Base-by-base conservation (phyloP, 2,797 vertebrate species). In the Pseudochirops corinnae region DNA sequence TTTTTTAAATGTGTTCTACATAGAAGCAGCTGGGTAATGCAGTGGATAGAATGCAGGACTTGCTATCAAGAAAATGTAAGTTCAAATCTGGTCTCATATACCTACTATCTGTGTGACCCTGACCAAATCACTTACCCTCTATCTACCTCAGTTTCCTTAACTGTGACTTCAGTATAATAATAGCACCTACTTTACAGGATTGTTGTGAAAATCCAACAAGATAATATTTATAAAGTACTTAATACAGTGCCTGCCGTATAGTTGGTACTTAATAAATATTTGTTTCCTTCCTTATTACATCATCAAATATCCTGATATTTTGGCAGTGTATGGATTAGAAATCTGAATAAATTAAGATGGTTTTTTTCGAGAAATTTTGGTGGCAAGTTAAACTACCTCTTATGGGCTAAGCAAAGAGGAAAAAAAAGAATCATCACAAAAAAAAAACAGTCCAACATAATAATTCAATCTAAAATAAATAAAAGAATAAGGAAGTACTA, bases 401-500 rank as follows among this genome's bases (percentile, higher is more conserved):
- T 24, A 26, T 7, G 0, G 56, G n/a, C 90, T 28, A 95, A 91
- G 93, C 50, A 67, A 10, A 91, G 56, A 93, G 31, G 52, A 52
- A 52, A 93, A 2, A 1, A 93, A 16, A 12, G n/a, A 95, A n/a
- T 11, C 16, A n/a, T 46, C 93, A 94, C 93, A 94, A 2, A n/a
- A 93, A 94, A 95, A 53, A 93, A 21, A 94, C 21, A 95, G 46
- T 24, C 55, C n/a, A 90, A 62, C 9, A 90, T 90, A 14, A 5
- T 50, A 53, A n/a, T 33, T 21, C 53, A 90, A 87, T 90, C 46
- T 92, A 67, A 56, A 97, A 96, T 93, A 93, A 95, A 97, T 90
- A 46, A 0, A 92, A 16, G 0, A 0, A 11, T 55, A 74, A 3
- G 55, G 53, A 96, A 55, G 18, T 55, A 91, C 31, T 96, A 96